phyloP scores from a whole-genome alignment of 1,140 invertebrate genomes.

The Parapsyche elsis region DNA sequence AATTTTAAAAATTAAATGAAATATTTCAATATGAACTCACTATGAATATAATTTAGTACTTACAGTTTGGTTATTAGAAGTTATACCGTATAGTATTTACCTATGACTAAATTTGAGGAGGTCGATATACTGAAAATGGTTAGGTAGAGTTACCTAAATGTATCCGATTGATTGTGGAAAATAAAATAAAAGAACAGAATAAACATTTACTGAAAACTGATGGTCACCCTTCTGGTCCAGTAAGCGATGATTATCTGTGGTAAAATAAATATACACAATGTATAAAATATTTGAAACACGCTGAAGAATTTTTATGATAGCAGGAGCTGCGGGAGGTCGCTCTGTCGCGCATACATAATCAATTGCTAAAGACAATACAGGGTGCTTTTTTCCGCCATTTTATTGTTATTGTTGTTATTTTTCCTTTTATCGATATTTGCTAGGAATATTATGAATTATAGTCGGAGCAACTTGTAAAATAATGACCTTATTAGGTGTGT shows the following conservation, averaged over 20 bases:
- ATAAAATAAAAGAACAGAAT: too few species aligned
- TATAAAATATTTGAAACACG: slow-evolving; percentile 33
- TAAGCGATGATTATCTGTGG: neutral
- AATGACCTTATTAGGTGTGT: slow-evolving; percentile 31
- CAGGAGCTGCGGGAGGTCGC: slow-evolving; percentile 39
- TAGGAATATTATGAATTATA: slow-evolving; percentile 21
- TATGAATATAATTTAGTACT: neutral
- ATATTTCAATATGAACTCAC: too few species aligned
- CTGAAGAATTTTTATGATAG: slow-evolving; percentile 44
- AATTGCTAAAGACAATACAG: slow-evolving; percentile 26
- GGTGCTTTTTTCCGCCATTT: slow-evolving; percentile 28
- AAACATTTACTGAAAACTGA: neutral
- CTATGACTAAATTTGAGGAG: too few species aligned
- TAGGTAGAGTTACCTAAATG: too few species aligned
- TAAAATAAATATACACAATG: slow-evolving; percentile 19
- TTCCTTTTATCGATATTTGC: neutral
- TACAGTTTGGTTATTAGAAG: too few species aligned
- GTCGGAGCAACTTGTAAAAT: slow-evolving; percentile 20
- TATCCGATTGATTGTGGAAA: too few species aligned
- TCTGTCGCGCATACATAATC: slow-evolving; percentile 40
- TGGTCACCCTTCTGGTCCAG: neutral
- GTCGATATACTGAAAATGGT: too few species aligned
- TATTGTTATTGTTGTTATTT: neutral
- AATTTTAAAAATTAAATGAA: too few species aligned
- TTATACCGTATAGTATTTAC: too few species aligned